Conservation (phyloP, 2,113 vertebrate genomes). For the Pachypanchax playfairii region DNA sequence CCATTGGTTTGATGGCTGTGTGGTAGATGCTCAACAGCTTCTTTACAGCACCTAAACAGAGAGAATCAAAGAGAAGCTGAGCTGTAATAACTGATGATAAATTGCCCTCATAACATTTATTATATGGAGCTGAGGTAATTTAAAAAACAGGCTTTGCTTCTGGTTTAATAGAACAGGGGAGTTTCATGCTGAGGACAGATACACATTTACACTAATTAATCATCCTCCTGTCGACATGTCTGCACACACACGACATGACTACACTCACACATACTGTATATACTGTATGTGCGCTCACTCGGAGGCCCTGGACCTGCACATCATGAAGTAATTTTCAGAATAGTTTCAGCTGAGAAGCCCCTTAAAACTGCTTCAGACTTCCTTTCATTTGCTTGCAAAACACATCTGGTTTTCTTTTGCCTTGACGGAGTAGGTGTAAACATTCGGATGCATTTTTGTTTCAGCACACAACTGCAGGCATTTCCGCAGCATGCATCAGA, state of each 20-base stretch:
- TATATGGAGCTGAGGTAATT: conserved; percentile 42
- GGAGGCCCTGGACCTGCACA: conserved; percentile 37
- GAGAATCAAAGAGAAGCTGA: conserved; percentile 17
- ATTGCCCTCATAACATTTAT: conserved; percentile 37
- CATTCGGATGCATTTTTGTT: conserved; percentile 40
- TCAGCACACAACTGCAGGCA: conserved; percentile 6
- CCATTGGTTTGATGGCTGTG: conserved; percentile 91
- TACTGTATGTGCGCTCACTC: not conserved
- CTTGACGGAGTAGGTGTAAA: conserved; percentile 43
- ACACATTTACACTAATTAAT: conserved; percentile 59
- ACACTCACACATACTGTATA: not conserved
- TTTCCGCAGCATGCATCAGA: conserved; percentile 13
- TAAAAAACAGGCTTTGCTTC: conserved; percentile 27
- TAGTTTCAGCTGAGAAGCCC: conserved; percentile 48
- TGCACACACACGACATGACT: not conserved
- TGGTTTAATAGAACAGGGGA: conserved; percentile 38
- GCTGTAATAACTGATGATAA: too few relatives aligned
- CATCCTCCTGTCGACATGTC: conserved; percentile 34
- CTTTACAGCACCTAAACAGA: conserved; percentile 84
- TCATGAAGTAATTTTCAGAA: conserved; percentile 67
- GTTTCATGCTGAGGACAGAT: conserved; percentile 49
- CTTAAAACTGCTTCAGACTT: conserved; percentile 33
- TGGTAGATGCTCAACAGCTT: conserved; percentile 92
- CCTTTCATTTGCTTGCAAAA: conserved; percentile 47
- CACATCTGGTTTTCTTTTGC: conserved; percentile 57